A percentile compares a stretch with the other conserved stretches of the same genome.
These are phyloP conservation scores for Tetragonula clypearis DNA, from an alignment of 1,140 invertebrate species.

Conservation along the genomic window DNA sequence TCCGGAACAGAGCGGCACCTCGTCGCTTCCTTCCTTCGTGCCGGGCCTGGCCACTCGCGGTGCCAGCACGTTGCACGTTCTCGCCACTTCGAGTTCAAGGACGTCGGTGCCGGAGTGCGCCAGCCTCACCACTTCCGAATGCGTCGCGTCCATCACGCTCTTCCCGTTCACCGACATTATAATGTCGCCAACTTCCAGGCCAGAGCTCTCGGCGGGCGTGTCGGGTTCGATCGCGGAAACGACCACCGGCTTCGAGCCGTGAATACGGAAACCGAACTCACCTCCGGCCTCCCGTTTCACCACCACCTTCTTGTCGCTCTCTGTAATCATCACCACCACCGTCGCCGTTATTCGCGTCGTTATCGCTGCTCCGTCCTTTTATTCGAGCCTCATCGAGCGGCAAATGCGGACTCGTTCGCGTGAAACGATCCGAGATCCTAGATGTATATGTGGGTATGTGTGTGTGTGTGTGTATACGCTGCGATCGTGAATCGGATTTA, in stretches of 20 bases:
- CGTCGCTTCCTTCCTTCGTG: conserved; percentile 82
- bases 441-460: no score
- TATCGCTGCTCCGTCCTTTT: accelerated
- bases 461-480: no score
- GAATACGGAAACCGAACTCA: conserved; percentile 97
- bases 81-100: conserved; percentile 92
- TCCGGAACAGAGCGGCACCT: conserved; percentile 87
- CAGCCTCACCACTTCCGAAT: conserved; percentile 97
- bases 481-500: background rate
- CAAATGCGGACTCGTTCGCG: background rate
- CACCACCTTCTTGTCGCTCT: conserved; percentile 92
- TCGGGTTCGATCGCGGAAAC: conserved; percentile 96
- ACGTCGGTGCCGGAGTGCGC: conserved; percentile 93
- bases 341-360: background rate
- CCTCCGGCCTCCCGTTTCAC: conserved; percentile 89
- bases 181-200: conserved; percentile 96
- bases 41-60: conserved; percentile 76
- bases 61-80: conserved; percentile 91
- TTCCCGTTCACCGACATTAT: conserved; percentile 94
- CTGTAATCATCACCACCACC: conserved; percentile 81
- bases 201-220: conserved; percentile 94
- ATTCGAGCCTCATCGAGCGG: background rate
- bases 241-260: conserved; percentile 96
- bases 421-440: background rate
- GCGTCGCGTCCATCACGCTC: conserved; percentile 94